These are phyloP conservation scores for Rhodeus uyekii DNA, from an alignment of 2,797 vertebrate species.

Conservation along the genomic window DNA sequence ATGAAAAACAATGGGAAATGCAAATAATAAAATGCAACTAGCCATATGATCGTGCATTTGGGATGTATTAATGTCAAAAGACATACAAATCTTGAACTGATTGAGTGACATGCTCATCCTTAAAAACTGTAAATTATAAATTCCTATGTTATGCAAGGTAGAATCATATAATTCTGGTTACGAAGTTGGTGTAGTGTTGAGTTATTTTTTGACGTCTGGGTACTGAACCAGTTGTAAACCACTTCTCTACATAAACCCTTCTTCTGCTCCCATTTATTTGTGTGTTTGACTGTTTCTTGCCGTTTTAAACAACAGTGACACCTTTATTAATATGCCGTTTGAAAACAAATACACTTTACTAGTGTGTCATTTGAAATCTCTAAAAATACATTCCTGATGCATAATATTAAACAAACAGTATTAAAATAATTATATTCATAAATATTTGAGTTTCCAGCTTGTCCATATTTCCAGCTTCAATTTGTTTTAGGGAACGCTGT, in stretches of 20 bases:
- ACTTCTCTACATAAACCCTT: background rate
- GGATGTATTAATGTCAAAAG: background rate
- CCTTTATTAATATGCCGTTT: background rate
- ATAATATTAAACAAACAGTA: background rate
- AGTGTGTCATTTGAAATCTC: background rate
- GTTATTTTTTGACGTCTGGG: background rate
- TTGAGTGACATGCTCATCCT: background rate
- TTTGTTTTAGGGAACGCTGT: conserved; percentile 1
- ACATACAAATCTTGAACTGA: background rate
- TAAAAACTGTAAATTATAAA: background rate
- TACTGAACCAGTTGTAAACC: background rate
- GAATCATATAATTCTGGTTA: background rate
- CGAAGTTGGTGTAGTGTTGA: background rate
- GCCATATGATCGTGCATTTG: background rate
- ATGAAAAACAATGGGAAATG: background rate
- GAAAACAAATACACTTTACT: background rate
- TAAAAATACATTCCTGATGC: background rate
- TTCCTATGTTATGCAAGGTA: background rate
- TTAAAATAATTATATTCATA: background rate
- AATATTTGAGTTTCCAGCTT: background rate
- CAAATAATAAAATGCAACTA: background rate
- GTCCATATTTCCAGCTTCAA: background rate
- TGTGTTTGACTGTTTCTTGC: background rate
- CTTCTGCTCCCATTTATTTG: background rate
- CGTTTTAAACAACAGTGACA: background rate